These are phyloP conservation scores for Hirtodrosophila duncani DNA, from an alignment of 2,888 invertebrate species.

Conservation along the genomic window DNA sequence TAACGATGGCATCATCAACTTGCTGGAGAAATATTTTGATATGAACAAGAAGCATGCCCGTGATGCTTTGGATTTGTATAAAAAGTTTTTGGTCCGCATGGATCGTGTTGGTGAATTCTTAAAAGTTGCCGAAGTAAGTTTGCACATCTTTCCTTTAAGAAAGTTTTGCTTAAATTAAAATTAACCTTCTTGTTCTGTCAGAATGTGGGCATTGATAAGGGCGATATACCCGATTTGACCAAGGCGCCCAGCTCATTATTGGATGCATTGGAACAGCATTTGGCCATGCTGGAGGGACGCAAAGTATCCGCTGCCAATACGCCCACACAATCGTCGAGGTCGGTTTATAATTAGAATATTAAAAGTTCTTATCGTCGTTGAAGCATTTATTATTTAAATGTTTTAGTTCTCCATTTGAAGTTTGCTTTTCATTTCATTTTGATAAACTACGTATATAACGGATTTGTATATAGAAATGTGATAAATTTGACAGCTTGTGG, in stretches of 20 bases:
- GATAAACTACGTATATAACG: too few relatives aligned
- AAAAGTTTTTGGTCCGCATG: slow-evolving; percentile 98
- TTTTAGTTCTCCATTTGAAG: slow-evolving; percentile 8
- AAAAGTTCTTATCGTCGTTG: neutral
- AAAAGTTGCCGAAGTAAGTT: slow-evolving; percentile 86
- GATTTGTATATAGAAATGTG: too few relatives aligned
- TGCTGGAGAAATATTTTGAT: slow-evolving; percentile 99
- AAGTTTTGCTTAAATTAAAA: neutral
- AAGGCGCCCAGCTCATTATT: slow-evolving; percentile 98
- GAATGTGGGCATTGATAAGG: slow-evolving; percentile 98
- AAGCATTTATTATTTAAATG: neutral
- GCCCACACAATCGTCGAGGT: slow-evolving; percentile 91
- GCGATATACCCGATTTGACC: slow-evolving; percentile 98
- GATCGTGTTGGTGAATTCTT: slow-evolving; percentile 98
- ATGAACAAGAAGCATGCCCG: slow-evolving; percentile 99
- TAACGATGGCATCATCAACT: slow-evolving; percentile 99
- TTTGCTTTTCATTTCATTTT: slow-evolving; percentile 7
- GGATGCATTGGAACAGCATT: slow-evolving; percentile 97
- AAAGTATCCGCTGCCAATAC: slow-evolving; percentile 92
- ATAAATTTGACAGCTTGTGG: too few relatives aligned
- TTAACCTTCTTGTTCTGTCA: slow-evolving; percentile 63
- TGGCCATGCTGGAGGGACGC: slow-evolving; percentile 94
- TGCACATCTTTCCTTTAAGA: too few relatives aligned
- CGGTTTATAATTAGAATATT: slow-evolving; percentile 34
- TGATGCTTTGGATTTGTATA: slow-evolving; percentile 98